Conservation (phyloP, 2,113 vertebrate genomes). For the Stegastes partitus region DNA sequence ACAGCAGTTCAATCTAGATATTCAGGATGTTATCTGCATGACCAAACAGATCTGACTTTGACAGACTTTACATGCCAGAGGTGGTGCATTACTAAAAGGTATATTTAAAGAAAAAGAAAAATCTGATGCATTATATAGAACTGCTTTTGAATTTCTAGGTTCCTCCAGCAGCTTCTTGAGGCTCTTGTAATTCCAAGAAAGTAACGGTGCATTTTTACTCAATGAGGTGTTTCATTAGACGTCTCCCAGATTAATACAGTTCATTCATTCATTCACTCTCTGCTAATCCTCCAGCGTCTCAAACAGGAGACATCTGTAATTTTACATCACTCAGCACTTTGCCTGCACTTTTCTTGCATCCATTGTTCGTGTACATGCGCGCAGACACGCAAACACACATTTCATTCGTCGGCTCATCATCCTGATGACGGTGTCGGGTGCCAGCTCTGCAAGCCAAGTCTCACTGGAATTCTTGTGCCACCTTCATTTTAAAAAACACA, state of each 20-base stretch:
- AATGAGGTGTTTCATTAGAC: neutral
- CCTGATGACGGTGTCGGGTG: slow-evolving; percentile 9
- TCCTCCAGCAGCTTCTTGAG: too few species aligned
- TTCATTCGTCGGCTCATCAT: slow-evolving; percentile 30
- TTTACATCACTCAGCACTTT: slow-evolving; percentile 36
- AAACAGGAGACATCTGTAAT: slow-evolving; percentile 23
- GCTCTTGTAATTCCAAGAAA: too few species aligned
- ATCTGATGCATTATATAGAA: too few species aligned
- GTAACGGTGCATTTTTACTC: neutral
- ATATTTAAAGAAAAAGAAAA: too few species aligned
- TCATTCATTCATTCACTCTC: slow-evolving; percentile 16
- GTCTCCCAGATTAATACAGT: too few species aligned
- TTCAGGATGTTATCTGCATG: too few species aligned
- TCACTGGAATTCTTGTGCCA: slow-evolving; percentile 25
- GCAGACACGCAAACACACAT: neutral
- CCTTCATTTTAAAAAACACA: neutral
- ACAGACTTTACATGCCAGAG: too few species aligned
- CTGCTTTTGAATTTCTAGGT: too few species aligned
- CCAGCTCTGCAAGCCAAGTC: slow-evolving; percentile 13
- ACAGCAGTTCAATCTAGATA: too few species aligned
- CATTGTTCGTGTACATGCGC: slow-evolving; percentile 2
- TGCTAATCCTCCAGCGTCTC: slow-evolving; percentile 22
- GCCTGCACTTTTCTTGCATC: slow-evolving; percentile 11
- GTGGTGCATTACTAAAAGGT: too few species aligned
- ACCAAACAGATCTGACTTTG: too few species aligned